Conservation (phyloP, 2,888 invertebrate genomes). For the Cosmopolites sordidus region DNA sequence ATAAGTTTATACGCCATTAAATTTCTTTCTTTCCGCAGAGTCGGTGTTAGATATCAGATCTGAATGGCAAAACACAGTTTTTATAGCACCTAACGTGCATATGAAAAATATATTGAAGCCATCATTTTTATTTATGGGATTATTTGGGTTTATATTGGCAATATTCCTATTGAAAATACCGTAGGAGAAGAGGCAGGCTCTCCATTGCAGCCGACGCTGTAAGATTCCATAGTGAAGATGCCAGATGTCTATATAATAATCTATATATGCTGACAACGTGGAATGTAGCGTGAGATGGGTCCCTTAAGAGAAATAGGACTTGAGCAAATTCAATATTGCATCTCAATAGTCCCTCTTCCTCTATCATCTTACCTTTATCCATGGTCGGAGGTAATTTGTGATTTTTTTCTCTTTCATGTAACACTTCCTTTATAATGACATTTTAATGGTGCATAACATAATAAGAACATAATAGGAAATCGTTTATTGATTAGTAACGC, state of each 20-base stretch:
- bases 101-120: conserved; percentile 21
- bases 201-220: conserved; percentile 31
- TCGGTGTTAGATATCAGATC: not conserved
- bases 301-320: conserved; percentile 49
- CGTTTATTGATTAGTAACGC: too few species aligned
- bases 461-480: conserved; percentile 3
- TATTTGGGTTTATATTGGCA: conserved; percentile 36
- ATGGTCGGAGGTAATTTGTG: conserved; percentile 21
- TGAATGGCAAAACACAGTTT: conserved; percentile 16
- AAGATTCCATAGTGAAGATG: conserved; percentile 47
- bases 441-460: conserved; percentile 6
- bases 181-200: conserved; percentile 1
- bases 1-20: too few species aligned
- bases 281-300: conserved; percentile 46
- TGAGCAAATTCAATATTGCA: conserved; percentile 51
- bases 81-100: conserved; percentile 22
- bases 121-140: conserved; percentile 37
- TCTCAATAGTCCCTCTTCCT: conserved; percentile 41
- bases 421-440: conserved; percentile 5
- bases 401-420: not conserved
- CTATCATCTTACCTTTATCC: conserved; percentile 27
- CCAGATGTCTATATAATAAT: conserved; percentile 53
- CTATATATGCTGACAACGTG: conserved; percentile 53
- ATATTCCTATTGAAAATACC: conserved; percentile 18
- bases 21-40: not conserved